Conservation (phyloP, 2,888 invertebrate species). For the Rhorus exstirpatorius region DNA sequence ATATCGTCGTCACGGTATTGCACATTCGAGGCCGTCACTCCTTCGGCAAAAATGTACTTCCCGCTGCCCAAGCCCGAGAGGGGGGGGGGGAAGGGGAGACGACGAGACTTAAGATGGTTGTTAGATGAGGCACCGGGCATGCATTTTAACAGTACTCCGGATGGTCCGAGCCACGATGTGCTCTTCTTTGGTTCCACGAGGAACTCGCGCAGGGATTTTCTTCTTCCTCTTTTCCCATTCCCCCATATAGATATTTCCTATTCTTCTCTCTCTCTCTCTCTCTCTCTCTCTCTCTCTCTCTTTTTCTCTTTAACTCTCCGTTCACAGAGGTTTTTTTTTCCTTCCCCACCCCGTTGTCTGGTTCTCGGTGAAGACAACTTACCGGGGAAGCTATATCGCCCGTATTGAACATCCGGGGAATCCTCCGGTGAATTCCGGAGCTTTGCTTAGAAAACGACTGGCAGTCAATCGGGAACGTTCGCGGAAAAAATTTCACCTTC, state of each 20-base stretch:
- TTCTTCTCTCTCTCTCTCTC: conserved; percentile 33
- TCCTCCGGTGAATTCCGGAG: conserved; percentile 55
- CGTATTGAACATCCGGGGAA: conserved; percentile 42
- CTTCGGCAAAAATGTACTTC: conserved; percentile 57
- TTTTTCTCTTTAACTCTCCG: conserved; percentile 21
- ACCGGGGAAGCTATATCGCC: conserved; percentile 14
- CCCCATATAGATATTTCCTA: not conserved
- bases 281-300: conserved; percentile 46
- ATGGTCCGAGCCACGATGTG: conserved; percentile 72
- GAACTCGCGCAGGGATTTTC: conserved; percentile 31
- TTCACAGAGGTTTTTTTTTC: conserved; percentile 49
- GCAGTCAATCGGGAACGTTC: conserved; percentile 82
- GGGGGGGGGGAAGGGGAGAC: conserved; percentile 57
- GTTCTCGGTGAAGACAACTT: conserved; percentile 38
- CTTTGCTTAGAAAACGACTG: conserved; percentile 67
- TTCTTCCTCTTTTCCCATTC: conserved; percentile 72
- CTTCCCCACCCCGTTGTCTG: conserved; percentile 52
- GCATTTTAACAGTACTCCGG: conserved; percentile 85
- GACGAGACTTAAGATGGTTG: conserved; percentile 79
- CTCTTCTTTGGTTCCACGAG: conserved; percentile 75
- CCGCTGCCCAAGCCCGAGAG: conserved; percentile 26
- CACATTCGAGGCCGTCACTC: conserved; percentile 76
- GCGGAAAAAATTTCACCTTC: conserved; percentile 76
- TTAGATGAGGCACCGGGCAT: conserved; percentile 85
- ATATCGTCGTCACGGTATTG: conserved; percentile 63